Conservation (phyloP, 2,888 invertebrate genomes). For the Yponomeuta plumbellus region DNA sequence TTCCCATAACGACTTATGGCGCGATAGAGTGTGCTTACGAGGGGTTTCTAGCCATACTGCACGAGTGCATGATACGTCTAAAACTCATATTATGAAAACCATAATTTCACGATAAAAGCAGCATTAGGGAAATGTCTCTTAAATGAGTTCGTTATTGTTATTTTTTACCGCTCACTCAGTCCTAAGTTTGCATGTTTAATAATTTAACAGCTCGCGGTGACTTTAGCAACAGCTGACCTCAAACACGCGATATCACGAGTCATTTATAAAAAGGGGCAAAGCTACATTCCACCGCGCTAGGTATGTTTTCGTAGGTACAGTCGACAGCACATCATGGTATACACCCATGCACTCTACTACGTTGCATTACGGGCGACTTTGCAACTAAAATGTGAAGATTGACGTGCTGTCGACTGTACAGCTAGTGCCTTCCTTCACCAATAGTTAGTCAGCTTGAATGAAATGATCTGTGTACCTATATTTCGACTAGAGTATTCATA, state of each 20-base stretch:
- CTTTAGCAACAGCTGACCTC: constrained; percentile 13
- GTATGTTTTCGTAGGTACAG: neutral
- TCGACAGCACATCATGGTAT: too few species aligned
- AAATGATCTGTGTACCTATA: too few species aligned
- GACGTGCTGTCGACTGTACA: too few species aligned
- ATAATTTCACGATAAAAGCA: too few species aligned
- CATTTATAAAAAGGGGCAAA: constrained; percentile 8
- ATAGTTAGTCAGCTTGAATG: too few species aligned
- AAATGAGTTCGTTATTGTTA: constrained; percentile 11
- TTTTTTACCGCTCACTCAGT: constrained; percentile 10
- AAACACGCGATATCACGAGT: constrained; percentile 14
- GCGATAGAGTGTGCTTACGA: neutral
- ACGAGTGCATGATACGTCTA: neutral
- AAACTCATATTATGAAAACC: too few species aligned
- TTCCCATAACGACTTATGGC: constrained; percentile 70
- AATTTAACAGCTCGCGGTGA: constrained; percentile 8
- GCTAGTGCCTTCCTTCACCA: too few species aligned
- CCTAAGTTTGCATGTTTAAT: constrained; percentile 15
- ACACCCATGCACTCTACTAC: too few species aligned
- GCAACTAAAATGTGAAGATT: too few species aligned
- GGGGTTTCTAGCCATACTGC: neutral
- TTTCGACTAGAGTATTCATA: too few species aligned
- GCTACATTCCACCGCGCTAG: neutral
- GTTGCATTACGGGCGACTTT: too few species aligned
- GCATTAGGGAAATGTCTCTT: neutral